Evolutionary conservation across 2,888 invertebrate species (phyloP).

Genomic region (Drosophila kambysellisi): DNA sequence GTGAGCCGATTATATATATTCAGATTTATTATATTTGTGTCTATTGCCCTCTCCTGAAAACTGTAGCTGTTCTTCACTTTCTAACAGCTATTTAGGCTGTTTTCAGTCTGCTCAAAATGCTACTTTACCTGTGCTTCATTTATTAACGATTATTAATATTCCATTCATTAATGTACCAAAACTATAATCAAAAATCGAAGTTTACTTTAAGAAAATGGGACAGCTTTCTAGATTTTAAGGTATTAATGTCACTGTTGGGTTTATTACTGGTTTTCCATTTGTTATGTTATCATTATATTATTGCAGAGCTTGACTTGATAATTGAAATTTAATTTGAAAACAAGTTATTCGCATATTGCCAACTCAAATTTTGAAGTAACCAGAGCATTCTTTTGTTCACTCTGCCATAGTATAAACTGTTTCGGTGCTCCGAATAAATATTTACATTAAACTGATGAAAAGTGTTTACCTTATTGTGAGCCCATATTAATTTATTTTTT

Average conservation of each 20-base stretch:
- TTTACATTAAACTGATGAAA: conserved; percentile 14
- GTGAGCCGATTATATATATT: conserved; percentile 53
- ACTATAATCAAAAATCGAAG: background rate
- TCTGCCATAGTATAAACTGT: background rate
- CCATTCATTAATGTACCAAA: background rate
- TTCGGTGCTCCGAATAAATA: conserved; percentile 27
- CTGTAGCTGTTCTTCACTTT: conserved; percentile 1
- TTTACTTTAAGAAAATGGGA: background rate
- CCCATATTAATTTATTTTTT: conserved; percentile 28
- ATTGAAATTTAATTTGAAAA: conserved; percentile 13
- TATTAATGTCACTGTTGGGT: background rate
- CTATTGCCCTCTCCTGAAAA: background rate
- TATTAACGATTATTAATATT: background rate
- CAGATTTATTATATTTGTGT: background rate
- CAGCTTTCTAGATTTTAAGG: background rate
- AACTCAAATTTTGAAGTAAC: background rate
- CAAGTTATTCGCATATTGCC: conserved; percentile 1
- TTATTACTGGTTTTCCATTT: background rate
- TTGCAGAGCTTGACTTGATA: conserved; percentile 2
- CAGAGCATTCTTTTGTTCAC: background rate
- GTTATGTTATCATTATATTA: background rate
- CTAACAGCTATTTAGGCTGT: background rate
- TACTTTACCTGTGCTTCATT: background rate
- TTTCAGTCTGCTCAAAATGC: background rate
- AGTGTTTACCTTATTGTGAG: conserved; percentile 7